These are phyloP conservation scores for Hanleya hanleyi DNA, from an alignment of 2,888 invertebrate species.

Conservation along the genomic window DNA sequence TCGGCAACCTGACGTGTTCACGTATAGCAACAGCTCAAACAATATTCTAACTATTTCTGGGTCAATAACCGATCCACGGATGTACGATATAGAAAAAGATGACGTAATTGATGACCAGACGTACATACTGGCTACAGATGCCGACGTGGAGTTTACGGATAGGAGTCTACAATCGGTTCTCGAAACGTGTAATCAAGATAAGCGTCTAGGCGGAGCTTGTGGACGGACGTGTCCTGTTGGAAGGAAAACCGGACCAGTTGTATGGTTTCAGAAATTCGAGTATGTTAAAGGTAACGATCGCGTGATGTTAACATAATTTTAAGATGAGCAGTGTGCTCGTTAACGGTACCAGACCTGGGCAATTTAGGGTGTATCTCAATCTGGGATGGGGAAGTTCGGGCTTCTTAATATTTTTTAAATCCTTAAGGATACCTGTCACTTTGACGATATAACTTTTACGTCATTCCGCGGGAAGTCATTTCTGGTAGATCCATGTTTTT, in stretches of 20 bases:
- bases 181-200: slow-evolving; percentile 39
- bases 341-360: too few relatives aligned
- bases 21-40: not conserved
- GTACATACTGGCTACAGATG: slow-evolving; percentile 53
- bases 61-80: not conserved
- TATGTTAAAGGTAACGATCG: slow-evolving; percentile 50
- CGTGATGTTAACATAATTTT: not conserved
- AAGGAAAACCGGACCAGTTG: slow-evolving; percentile 44
- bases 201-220: slow-evolving; percentile 47
- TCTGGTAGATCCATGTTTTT: too few relatives aligned
- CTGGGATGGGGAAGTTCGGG: too few relatives aligned
- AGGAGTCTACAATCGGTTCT: slow-evolving; percentile 42
- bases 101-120: slow-evolving; percentile 29
- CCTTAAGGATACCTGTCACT: too few relatives aligned
- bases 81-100: slow-evolving; percentile 13
- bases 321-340: not conserved
- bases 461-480: too few relatives aligned
- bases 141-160: slow-evolving; percentile 53
- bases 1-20: not conserved
- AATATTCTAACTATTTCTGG: slow-evolving; percentile 3
- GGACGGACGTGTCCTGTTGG: slow-evolving; percentile 51
- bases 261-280: slow-evolving; percentile 57
- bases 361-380: too few relatives aligned
- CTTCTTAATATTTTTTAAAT: too few relatives aligned
- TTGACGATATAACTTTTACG: too few relatives aligned